These are phyloP conservation scores for Actinia tenebrosa DNA, from an alignment of 64 coral and sea anemone species.

Conservation along the genomic window DNA sequence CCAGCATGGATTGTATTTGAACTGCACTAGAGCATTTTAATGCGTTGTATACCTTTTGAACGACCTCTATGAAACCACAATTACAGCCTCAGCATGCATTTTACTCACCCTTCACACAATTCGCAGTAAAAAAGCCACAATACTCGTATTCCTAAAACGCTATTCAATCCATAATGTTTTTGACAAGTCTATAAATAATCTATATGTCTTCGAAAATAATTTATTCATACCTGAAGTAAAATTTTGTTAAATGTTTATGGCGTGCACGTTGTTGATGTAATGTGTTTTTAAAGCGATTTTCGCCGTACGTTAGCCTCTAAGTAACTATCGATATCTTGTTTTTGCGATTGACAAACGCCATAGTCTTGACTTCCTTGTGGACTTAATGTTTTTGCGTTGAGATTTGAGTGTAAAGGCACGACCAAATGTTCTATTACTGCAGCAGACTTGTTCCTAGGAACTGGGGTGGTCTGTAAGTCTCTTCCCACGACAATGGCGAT, in stretches of 20 bases:
- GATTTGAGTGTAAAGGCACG: conserved; percentile 43
- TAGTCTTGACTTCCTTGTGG: conserved; percentile 50
- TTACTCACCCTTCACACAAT: neutral
- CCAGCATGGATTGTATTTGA: neutral
- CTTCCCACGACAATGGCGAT: conserved; percentile 84
- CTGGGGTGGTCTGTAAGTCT: conserved; percentile 62
- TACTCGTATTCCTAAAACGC: neutral
- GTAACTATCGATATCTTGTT: conserved; percentile 5
- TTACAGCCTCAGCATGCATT: neutral
- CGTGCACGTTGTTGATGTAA: neutral
- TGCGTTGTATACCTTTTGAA: neutral
- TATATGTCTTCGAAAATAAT: conserved; percentile 6
- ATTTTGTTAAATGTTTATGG: conserved; percentile 7
- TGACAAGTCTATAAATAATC: conserved; percentile 23
- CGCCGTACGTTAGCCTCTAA: neutral
- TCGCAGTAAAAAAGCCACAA: neutral
- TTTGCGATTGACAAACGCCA: neutral
- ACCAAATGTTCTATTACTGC: conserved; percentile 79
- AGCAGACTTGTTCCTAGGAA: conserved; percentile 80
- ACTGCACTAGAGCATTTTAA: too few relatives aligned
- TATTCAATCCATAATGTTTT: neutral
- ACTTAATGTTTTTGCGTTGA: conserved; percentile 42
- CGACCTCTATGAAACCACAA: neutral
- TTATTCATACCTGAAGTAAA: conserved; percentile 17
- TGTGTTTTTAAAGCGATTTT: conserved; percentile 5